These are phyloP conservation scores for Sinhomidia bicolor DNA, from an alignment of 2,888 invertebrate species.

Conservation along the genomic window DNA sequence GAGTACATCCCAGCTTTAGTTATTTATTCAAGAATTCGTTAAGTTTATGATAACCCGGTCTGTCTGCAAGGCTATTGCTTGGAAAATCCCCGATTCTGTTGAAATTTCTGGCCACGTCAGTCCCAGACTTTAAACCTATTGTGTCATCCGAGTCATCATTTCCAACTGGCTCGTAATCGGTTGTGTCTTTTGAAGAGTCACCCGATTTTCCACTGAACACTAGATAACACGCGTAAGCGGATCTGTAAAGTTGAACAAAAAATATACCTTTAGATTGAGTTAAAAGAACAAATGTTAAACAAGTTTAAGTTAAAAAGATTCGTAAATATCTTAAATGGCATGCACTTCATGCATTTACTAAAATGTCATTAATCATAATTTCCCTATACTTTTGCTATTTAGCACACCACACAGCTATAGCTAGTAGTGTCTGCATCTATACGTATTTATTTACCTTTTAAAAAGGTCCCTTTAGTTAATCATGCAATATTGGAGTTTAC, in stretches of 20 bases:
- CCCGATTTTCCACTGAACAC: neutral
- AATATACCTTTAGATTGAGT: too few species aligned
- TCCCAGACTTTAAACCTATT: slow-evolving; percentile 2
- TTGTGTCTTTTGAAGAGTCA: neutral
- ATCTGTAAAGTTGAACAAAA: neutral
- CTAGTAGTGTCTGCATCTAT: too few species aligned
- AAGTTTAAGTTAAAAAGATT: too few species aligned
- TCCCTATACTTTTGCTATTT: neutral
- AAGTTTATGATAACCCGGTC: neutral
- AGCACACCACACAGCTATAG: too few species aligned
- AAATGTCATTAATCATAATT: neutral
- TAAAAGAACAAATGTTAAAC: neutral
- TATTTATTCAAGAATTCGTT: neutral
- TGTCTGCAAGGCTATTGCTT: neutral
- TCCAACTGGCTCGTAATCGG: slow-evolving; percentile 24
- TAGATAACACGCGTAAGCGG: neutral
- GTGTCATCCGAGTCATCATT: slow-evolving; percentile 34
- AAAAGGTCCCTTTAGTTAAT: too few species aligned
- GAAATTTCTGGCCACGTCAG: neutral
- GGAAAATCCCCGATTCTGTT: neutral
- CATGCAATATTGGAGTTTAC: too few species aligned
- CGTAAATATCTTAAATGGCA: neutral
- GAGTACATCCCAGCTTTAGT: neutral
- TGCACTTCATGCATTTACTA: neutral
- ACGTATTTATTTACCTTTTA: too few species aligned